phyloP scores from a whole-genome alignment of 2,888 invertebrate genomes.

The Leptinotarsa peninsularis region DNA sequence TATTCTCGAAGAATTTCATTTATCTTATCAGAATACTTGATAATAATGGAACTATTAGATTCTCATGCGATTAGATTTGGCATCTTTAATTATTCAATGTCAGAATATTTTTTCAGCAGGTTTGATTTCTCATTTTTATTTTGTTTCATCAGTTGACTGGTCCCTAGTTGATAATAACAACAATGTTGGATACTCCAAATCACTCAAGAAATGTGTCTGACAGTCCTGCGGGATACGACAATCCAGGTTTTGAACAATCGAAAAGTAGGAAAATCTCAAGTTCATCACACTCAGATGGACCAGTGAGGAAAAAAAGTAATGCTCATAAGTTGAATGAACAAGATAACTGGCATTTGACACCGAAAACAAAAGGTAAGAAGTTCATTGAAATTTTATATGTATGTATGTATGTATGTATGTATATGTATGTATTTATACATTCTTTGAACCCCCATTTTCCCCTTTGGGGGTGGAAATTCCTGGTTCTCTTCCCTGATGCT shows the following conservation, averaged over 20 bases:
- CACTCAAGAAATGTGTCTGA: not conserved
- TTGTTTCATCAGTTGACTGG: not conserved
- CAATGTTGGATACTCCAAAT: not conserved
- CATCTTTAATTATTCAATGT: too few species aligned
- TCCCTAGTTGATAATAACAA: not conserved
- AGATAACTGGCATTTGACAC: constrained; percentile 32
- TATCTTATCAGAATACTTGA: too few species aligned
- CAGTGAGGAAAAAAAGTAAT: constrained; percentile 78
- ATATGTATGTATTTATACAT: too few species aligned
- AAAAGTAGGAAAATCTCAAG: constrained; percentile 61
- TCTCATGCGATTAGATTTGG: too few species aligned
- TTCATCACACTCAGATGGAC: constrained; percentile 72
- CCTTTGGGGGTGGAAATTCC: too few species aligned
- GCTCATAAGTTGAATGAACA: constrained; percentile 68
- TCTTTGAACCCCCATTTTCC: too few species aligned
- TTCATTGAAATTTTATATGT: too few species aligned
- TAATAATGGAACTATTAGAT: too few species aligned
- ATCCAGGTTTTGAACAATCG: constrained; percentile 73
- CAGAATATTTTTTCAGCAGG: too few species aligned
- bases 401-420: too few species aligned
- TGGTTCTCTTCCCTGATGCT: too few species aligned
- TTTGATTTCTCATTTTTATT: not conserved
- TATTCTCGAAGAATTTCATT: too few species aligned
- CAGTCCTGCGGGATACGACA: constrained; percentile 70
- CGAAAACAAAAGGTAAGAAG: not conserved